Evolutionary conservation across 1,140 invertebrate species (phyloP).

Genomic region (Scaptomyza pallida): DNA sequence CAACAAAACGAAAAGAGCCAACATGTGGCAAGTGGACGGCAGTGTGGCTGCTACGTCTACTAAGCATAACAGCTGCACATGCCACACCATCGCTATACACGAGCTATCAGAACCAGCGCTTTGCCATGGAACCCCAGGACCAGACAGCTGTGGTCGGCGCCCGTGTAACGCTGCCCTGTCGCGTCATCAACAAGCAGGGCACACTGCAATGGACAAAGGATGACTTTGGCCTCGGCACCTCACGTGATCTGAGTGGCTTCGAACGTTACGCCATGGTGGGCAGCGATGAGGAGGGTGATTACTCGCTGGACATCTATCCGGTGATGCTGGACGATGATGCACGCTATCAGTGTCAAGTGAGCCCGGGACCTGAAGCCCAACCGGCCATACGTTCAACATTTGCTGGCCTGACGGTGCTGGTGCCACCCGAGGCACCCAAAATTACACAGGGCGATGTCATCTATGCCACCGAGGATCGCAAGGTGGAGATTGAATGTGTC

Average conservation of each 20-base stretch:
- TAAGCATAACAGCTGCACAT: not conserved
- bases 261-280: slow-evolving; percentile 93
- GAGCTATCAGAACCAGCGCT: slow-evolving; percentile 86
- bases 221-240: slow-evolving; percentile 91
- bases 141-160: slow-evolving; percentile 89
- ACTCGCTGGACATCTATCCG: slow-evolving; percentile 89
- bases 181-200: slow-evolving; percentile 90
- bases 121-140: slow-evolving; percentile 93
- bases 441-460: slow-evolving; percentile 89
- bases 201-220: slow-evolving; percentile 93
- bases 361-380: slow-evolving; percentile 87
- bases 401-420: slow-evolving; percentile 89
- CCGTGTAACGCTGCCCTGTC: slow-evolving; percentile 89
- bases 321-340: slow-evolving; percentile 91
- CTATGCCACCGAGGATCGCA: slow-evolving; percentile 89
- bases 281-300: slow-evolving; percentile 92
- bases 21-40: not conserved
- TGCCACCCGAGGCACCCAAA: slow-evolving; percentile 90
- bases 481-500: slow-evolving; percentile 90
- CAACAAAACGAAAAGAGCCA: slow-evolving; percentile 27
- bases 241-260: slow-evolving; percentile 90
- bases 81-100: slow-evolving; percentile 55
- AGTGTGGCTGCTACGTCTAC: not conserved
- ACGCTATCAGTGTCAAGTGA: slow-evolving; percentile 90
- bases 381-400: slow-evolving; percentile 88